Conservation (phyloP, 2,113 vertebrate species). For the Ciconia stormi region DNA sequence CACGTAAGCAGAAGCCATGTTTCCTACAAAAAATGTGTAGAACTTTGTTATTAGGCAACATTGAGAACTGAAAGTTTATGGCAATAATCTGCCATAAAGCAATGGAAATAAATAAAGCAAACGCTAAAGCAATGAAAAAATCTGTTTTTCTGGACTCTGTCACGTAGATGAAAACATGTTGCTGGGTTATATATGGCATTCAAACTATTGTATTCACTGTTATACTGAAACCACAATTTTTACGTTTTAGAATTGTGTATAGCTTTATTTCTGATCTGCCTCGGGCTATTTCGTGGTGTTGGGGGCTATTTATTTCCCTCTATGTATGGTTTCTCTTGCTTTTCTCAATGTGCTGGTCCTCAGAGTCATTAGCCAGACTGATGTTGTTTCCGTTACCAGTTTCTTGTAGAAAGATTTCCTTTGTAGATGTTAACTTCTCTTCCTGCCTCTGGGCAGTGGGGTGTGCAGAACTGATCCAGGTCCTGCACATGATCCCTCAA, state of each 20-base stretch:
- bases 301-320: neutral
- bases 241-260: neutral
- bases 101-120: neutral
- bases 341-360: neutral
- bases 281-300: neutral
- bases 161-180: fast-evolving
- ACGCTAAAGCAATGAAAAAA: neutral
- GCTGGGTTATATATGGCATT: neutral
- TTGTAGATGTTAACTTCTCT: too few relatives aligned
- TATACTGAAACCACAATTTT: neutral
- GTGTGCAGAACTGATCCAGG: neutral
- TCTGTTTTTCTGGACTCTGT: neutral
- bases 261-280: neutral
- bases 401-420: neutral
- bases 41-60: neutral
- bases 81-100: neutral
- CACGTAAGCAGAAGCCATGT: neutral
- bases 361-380: neutral
- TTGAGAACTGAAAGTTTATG: neutral
- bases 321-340: fast-evolving
- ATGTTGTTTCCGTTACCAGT: neutral
- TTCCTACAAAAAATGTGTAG: neutral
- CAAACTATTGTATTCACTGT: neutral
- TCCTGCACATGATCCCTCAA: neutral
- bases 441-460: neutral